A percentile compares a stretch with the other conserved stretches of the same genome.
phyloP scores from a whole-genome alignment of 2,888 invertebrate genomes.

The Koerneria pararmatus region DNA sequence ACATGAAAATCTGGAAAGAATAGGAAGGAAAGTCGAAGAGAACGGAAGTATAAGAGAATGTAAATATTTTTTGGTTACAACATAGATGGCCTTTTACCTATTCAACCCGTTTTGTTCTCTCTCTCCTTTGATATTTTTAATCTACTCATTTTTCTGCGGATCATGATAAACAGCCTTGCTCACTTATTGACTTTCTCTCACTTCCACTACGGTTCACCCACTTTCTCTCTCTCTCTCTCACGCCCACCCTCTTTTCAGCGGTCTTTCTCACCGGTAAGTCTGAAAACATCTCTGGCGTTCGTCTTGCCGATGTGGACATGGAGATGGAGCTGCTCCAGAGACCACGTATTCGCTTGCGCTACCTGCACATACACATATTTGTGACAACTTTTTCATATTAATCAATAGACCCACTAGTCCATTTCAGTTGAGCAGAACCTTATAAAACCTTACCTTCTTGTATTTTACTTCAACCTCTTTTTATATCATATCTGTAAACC shows the following conservation, averaged over 20 bases:
- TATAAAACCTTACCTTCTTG: too few species aligned
- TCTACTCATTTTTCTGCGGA: neutral
- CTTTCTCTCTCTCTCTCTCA: neutral
- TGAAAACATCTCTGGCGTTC: conserved; percentile 65
- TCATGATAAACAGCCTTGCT: neutral
- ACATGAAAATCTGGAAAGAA: too few species aligned
- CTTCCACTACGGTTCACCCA: neutral
- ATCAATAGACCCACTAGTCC: too few species aligned
- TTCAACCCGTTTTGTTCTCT: too few species aligned
- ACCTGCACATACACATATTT: too few species aligned
- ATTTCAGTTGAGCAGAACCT: too few species aligned
- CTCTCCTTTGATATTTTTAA: neutral
- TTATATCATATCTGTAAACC: too few species aligned
- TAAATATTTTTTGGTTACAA: too few species aligned
- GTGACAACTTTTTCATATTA: too few species aligned
- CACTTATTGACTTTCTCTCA: neutral
- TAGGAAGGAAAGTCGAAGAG: neutral
- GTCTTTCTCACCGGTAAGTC: conserved; percentile 62
- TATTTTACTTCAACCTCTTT: too few species aligned
- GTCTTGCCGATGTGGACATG: conserved; percentile 63
- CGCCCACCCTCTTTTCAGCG: conserved; percentile 17
- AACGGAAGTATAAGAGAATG: conserved; percentile 42
- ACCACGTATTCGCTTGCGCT: conserved; percentile 77
- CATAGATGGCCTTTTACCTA: too few species aligned
- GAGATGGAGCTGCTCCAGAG: conserved; percentile 86